phyloP scores from a whole-genome alignment of 2,888 invertebrate species.

The Drosophila macrothrix region DNA sequence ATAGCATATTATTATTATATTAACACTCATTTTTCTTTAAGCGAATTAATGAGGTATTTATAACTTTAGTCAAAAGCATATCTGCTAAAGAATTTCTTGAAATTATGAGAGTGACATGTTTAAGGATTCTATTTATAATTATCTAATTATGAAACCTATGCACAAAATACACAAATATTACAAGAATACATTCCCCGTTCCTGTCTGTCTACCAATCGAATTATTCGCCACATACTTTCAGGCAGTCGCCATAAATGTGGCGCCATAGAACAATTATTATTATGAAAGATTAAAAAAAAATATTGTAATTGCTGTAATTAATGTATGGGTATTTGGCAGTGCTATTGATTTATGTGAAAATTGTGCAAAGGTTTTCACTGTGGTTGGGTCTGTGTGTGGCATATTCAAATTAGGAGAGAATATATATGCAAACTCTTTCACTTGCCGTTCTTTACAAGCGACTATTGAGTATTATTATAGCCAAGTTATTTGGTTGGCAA shows the following conservation, averaged over 20 bases:
- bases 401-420: constrained; percentile 65
- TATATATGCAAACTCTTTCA: constrained; percentile 74
- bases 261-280: constrained; percentile 11
- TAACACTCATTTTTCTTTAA: background rate
- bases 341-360: constrained; percentile 63
- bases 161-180: background rate
- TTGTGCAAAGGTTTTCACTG: constrained; percentile 17
- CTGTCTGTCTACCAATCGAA: background rate
- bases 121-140: background rate
- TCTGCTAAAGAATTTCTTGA: background rate
- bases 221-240: constrained; percentile 55
- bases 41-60: background rate
- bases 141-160: background rate
- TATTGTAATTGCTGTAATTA: constrained; percentile 31
- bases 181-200: background rate
- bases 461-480: constrained; percentile 63
- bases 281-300: constrained; percentile 14
- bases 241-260: constrained; percentile 39
- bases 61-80: background rate
- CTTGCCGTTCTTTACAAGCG: constrained; percentile 58
- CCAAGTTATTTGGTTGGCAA: constrained; percentile 55
- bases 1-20: background rate
- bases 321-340: constrained; percentile 14
- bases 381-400: constrained; percentile 66
- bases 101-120: background rate